A percentile compares a stretch with the other conserved stretches of the same genome.
Conservation (phyloP, 2,113 vertebrate species). For the Hipposideros armiger region DNA sequence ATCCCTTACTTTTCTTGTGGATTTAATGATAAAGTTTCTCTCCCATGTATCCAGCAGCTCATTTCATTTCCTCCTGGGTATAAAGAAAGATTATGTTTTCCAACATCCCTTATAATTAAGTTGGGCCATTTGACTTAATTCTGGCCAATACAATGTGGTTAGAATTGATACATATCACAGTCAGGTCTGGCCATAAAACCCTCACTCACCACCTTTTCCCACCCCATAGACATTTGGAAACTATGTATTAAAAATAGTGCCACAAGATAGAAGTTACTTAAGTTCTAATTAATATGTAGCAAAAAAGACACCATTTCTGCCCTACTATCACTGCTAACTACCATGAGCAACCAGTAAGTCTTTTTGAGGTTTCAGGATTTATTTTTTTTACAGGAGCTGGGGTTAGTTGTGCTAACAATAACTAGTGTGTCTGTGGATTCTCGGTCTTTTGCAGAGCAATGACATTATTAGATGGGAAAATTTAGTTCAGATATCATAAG, state of each 20-base stretch:
- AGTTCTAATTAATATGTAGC: background rate
- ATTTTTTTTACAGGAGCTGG: background rate
- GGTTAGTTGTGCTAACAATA: background rate
- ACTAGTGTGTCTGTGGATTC: background rate
- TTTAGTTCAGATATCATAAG: background rate
- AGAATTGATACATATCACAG: background rate
- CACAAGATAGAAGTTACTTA: background rate
- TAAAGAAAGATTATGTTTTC: background rate
- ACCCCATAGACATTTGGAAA: background rate
- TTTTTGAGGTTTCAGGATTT: background rate
- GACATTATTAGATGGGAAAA: background rate
- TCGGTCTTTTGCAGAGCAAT: background rate
- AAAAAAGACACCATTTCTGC: background rate
- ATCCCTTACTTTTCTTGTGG: background rate
- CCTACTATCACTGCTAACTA: background rate
- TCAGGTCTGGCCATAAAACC: background rate
- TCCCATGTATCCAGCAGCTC: background rate
- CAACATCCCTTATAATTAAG: background rate
- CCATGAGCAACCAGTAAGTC: background rate
- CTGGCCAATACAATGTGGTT: background rate
- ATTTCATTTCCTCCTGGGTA: background rate
- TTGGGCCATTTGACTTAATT: background rate
- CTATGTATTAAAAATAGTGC: background rate
- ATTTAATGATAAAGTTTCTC: background rate
- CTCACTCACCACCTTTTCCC: background rate